phyloP scores from a whole-genome alignment of 1,140 invertebrate genomes.

The Bursaphelenchus mucronatus region DNA sequence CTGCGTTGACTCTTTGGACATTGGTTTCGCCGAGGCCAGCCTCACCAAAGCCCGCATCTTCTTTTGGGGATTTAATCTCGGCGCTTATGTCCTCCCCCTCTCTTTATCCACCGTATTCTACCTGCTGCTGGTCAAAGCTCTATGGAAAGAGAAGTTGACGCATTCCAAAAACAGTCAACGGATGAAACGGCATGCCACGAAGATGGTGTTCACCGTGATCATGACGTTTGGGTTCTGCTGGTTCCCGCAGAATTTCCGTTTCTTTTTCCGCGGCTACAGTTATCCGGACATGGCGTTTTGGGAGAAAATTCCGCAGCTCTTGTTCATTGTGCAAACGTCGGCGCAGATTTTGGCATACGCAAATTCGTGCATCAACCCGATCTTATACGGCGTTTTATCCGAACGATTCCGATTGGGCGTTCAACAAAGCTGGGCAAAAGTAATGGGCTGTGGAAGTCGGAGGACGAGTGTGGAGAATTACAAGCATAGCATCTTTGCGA shows the following conservation, averaged over 20 bases:
- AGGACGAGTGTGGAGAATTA: constrained; percentile 20
- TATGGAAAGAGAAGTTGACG: constrained; percentile 35
- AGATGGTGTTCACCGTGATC: constrained; percentile 89
- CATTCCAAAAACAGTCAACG: background rate
- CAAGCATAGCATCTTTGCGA: constrained; percentile 13
- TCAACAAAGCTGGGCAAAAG: background rate
- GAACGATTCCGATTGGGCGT: constrained; percentile 41
- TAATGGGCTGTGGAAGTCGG: constrained; percentile 1
- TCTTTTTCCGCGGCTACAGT: constrained; percentile 56
- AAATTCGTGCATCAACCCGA: constrained; percentile 89
- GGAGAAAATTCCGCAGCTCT: constrained; percentile 34
- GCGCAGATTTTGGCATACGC: constrained; percentile 83
- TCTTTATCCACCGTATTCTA: constrained; percentile 35
- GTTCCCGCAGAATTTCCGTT: constrained; percentile 78
- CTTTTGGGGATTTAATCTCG: constrained; percentile 50
- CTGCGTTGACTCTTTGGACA: constrained; percentile 45
- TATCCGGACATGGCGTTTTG: constrained; percentile 44
- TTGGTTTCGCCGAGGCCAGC: constrained; percentile 22
- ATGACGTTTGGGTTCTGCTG: constrained; percentile 89
- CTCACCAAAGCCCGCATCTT: constrained; percentile 31
- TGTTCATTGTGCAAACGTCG: constrained; percentile 31
- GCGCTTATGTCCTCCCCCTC: constrained; percentile 45
- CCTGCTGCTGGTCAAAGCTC: constrained; percentile 34
- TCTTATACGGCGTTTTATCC: constrained; percentile 70
- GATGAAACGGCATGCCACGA: constrained; percentile 77